phyloP scores from a whole-genome alignment of 2,113 vertebrate genomes.

The Brevimyrus niger region DNA sequence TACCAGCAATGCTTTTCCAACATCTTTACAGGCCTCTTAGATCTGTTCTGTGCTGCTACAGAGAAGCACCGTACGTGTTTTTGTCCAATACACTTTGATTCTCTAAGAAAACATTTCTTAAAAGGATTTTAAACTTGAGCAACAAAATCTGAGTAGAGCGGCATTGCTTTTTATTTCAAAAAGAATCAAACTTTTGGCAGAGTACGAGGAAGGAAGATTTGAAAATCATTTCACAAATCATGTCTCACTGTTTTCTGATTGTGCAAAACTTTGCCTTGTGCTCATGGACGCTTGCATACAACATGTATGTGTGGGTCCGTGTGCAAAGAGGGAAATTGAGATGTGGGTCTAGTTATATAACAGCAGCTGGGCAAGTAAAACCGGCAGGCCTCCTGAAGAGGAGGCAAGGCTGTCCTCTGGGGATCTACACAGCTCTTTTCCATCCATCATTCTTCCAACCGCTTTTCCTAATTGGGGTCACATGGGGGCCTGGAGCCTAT shows the following conservation, averaged over 20 bases:
- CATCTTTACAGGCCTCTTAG: neutral
- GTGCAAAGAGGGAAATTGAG: neutral
- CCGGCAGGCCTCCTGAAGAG: neutral
- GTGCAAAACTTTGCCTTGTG: neutral
- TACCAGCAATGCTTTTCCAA: neutral
- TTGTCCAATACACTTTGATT: neutral
- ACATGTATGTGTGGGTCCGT: neutral
- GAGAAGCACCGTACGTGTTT: neutral
- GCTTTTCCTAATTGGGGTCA: neutral
- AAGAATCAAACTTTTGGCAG: neutral
- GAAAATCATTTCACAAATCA: neutral
- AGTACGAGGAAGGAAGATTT: neutral
- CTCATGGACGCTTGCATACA: neutral
- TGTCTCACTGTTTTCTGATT: neutral
- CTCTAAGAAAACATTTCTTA: neutral
- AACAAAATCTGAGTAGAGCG: neutral
- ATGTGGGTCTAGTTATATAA: neutral
- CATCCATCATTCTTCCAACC: neutral
- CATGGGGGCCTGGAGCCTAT: neutral
- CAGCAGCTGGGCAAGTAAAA: neutral
- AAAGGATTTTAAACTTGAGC: neutral
- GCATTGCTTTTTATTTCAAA: neutral
- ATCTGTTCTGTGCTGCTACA: neutral
- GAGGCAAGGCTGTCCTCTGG: neutral
- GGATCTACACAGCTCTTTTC: neutral